Evolutionary conservation across 37 sponge, comb jelly and placozoan species (phyloP).

Genomic region (Crambe crambe): DNA sequence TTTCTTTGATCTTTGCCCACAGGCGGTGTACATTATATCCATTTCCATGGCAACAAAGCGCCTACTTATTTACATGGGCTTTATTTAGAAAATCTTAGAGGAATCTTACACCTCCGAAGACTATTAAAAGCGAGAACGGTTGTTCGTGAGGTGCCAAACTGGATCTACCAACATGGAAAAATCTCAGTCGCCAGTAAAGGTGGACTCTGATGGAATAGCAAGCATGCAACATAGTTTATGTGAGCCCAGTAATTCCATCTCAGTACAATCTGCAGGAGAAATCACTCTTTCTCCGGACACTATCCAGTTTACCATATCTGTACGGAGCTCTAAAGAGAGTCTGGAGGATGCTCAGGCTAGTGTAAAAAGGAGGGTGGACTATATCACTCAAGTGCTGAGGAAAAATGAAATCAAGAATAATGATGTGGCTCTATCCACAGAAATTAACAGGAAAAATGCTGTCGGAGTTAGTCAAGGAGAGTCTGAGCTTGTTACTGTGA

Average conservation of each 20-base stretch:
- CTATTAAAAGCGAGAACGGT: neutral
- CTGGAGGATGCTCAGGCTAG: conserved; percentile 64
- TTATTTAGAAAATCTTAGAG: too few species aligned
- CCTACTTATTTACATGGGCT: neutral
- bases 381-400: conserved; percentile 59
- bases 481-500: conserved; percentile 14
- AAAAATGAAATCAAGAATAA: conserved; percentile 53
- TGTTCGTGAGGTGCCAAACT: too few species aligned
- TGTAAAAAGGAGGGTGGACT: conserved; percentile 68
- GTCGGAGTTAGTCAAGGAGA: neutral
- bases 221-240: neutral
- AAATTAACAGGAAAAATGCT: conserved; percentile 8
- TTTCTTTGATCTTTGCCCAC: neutral
- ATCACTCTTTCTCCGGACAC: conserved; percentile 30
- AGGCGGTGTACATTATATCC: neutral
- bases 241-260: conserved; percentile 17
- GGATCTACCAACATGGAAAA: too few species aligned
- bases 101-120: neutral
- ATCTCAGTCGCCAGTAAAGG: neutral
- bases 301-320: conserved; percentile 27
- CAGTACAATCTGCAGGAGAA: conserved; percentile 50
- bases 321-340: conserved; percentile 50
- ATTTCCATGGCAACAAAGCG: neutral
- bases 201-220: neutral
- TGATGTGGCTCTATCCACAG: conserved; percentile 26